Percentiles rank a stretch among this genome's conserved stretches.
These are phyloP conservation scores for Uropetala carovei DNA, from an alignment of 2,888 invertebrate species.

Conservation along the genomic window DNA sequence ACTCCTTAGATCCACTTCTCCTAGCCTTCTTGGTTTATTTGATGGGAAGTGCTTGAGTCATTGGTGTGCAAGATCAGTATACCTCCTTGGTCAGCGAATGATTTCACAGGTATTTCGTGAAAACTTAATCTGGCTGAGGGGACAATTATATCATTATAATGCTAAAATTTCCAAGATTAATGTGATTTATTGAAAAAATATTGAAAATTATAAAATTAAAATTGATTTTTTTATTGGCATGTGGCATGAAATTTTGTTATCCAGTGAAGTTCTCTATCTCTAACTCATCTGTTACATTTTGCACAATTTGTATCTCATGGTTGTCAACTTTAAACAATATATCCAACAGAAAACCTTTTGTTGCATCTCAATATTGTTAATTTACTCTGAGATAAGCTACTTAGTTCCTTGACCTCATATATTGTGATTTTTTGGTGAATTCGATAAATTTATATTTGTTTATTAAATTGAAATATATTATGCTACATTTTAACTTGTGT, in stretches of 20 bases:
- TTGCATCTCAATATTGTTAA: no score
- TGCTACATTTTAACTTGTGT: no score
- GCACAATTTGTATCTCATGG: no score
- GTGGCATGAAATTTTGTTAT: background rate
- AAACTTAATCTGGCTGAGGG: background rate
- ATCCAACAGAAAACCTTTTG: no score
- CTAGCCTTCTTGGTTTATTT: conserved; percentile 11
- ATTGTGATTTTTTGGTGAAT: no score
- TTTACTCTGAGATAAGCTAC: no score
- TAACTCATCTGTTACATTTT: no score
- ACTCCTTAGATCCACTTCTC: conserved; percentile 47
- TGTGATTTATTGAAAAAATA: background rate
- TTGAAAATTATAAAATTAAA: background rate
- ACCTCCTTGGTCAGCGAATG: conserved; percentile 31
- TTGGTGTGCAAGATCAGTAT: conserved; percentile 36
- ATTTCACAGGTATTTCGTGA: background rate
- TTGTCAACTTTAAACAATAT: no score
- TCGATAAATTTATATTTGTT: no score
- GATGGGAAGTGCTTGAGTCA: conserved; percentile 52
- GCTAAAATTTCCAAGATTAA: no score
- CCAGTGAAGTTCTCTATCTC: background rate
- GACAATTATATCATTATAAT: background rate
- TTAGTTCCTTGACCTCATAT: no score
- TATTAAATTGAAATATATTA: no score
- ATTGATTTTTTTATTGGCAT: background rate